Base-by-base conservation (phyloP, 2,888 invertebrate genomes). In the Drosophila infuscata region DNA sequence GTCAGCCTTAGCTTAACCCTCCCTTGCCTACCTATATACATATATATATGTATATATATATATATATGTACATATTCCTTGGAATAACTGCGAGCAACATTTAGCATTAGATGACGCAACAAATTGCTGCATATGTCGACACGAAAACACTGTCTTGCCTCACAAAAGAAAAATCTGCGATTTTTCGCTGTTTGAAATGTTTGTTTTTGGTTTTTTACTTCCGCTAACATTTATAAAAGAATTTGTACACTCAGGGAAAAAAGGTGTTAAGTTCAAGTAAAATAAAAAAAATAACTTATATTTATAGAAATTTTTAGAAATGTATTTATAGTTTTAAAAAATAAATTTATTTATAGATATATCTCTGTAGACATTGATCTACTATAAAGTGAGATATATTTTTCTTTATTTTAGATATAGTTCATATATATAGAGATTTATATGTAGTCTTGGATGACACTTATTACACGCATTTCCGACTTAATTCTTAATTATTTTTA, bases 71-170 rank as follows among this genome's bases (percentile, higher is more conserved):
- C 30, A 43, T 43, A 20, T 43, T 33, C 35, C 48, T 65, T 72
- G 79, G 80, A 75, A 70, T 70, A 74, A 78, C 60, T 65, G 63
- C 58, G 35, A 60, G 60, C 15, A 63, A 54, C 68, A 43, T 57
- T 82, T 65, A 61, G 62, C 63, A 79, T 74, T 79, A 89, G 89
- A 90, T 89, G 90, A 84, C 89, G 89, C 82, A 87, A 87, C 90
- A 87, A 89, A 87, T 90, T 89, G 82, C 70, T 76, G 49, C 58
- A 74, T 75, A 74, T 86, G 76, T 85, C 74, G 68, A 76, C 77
- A 79, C 51, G 76, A 70, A 86, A 74, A 84, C 84, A 87, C 66
- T 69, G 74, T 68, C 60, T 60, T 68, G 58, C 29, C 51, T 54
- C 43, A 41, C 54, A 61, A 38, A 15, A 12, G n/a, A 56, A 36